A percentile compares a stretch with the other conserved stretches of the same genome.
Evolutionary conservation across 2,797 vertebrate genomes (phyloP).

Genomic region (Crypturellus tataupa): DNA sequence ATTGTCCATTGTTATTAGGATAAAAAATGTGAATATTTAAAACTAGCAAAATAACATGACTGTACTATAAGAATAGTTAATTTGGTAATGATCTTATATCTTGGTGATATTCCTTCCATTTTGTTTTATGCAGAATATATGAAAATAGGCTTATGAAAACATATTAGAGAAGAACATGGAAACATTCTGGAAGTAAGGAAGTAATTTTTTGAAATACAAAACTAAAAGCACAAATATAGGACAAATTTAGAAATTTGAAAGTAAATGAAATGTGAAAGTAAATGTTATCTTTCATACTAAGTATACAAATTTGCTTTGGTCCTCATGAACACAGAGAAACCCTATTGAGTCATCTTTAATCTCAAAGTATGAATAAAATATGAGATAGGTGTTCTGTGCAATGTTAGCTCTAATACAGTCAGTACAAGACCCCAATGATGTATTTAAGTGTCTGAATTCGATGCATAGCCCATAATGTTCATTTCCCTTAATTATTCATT

Average conservation of each 20-base stretch:
- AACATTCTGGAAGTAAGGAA: background rate
- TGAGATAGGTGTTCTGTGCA: background rate
- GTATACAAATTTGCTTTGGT: background rate
- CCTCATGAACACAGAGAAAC: background rate
- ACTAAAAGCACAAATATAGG: background rate
- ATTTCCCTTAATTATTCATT: background rate
- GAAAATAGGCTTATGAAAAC: background rate
- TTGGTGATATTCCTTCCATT: background rate
- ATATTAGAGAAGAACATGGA: background rate
- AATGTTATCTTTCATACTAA: background rate
- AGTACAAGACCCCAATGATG: background rate
- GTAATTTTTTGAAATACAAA: background rate
- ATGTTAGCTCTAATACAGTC: background rate
- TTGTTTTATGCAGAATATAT: background rate
- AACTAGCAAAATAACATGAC: background rate
- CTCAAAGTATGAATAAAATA: background rate
- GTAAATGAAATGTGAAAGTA: background rate
- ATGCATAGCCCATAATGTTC: background rate
- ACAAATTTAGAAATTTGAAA: background rate
- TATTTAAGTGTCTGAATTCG: conserved; percentile 14
- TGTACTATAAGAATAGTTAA: background rate
- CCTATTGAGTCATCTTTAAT: background rate
- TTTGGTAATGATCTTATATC: background rate
- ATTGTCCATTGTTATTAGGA: background rate
- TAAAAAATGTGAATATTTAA: background rate